Evolutionary conservation across 2,797 vertebrate genomes (phyloP), one percentile per base, ranked within the genome.

Genomic region (Potorous gilbertii): DNA sequence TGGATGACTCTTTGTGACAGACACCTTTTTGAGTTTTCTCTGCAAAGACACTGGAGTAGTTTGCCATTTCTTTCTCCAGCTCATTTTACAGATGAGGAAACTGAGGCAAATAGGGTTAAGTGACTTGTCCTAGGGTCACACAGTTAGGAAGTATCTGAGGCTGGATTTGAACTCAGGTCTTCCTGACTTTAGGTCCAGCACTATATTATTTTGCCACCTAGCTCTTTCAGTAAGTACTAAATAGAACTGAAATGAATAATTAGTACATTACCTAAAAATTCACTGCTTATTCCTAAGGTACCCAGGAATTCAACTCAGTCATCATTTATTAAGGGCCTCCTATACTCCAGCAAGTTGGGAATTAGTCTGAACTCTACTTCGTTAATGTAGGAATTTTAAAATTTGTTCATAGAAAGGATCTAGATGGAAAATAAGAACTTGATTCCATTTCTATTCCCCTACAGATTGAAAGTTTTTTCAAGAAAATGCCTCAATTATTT

Each of bases 391-490:
- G 59, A 34, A 66, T 66, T 66, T n/a, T 18, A 18, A 74, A 74
- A n/a, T 74, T 74, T 18, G 34, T 34, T 74, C 6, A 74, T 16
- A 28, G 89, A 28, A 29, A 89, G 54, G 16, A 8, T 87, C 56
- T 50, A 94, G 90, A 95, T 92, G 29, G 92, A 96, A 62, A 40
- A 52, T 56, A 27, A 92, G 66, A n/a, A 14, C 93, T 62, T 97
- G 52, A 52, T 92, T 97, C 54, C 11, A 52, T 92, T 94, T 97
- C 31, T 92, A 8, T 96, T 54, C 94, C 57, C 6, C 90, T 6
- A 50, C 97, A 99, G 99, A 99, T 99, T 90, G 98, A 99, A 98
- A 98, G 98, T 94, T 99, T 99, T 97, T 99, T 99, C 97, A 98
- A 96, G 95, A 99, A 98, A 95, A 98, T 99, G 93, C 99, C 99